Base-by-base conservation (phyloP, 2,888 invertebrate species). In the Pachymerium ferrugineum region DNA sequence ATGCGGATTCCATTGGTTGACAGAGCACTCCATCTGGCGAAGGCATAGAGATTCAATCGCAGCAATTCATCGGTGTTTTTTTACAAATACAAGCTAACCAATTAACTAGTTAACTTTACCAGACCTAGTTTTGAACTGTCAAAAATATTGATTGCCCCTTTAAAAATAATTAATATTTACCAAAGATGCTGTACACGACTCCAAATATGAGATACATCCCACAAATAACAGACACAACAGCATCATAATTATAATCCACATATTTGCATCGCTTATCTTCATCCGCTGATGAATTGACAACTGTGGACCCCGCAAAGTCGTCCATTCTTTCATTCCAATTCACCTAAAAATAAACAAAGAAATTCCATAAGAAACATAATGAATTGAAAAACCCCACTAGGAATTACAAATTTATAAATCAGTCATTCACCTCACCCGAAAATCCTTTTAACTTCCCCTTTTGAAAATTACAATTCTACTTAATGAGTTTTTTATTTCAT, bases 121-220 rank as follows among this genome's bases (percentile, higher is more conserved):
- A n/a, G n/a, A n/a, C n/a, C n/a, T n/a, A n/a, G n/a, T n/a, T n/a
- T n/a, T n/a, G n/a, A n/a, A n/a, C n/a, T n/a, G n/a, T n/a, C n/a
- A n/a, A n/a, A n/a, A n/a, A n/a, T n/a, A n/a, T n/a, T n/a, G 33
- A 12, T 33, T 33, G 6, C 6, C 12, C 33, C 33, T 33, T 33
- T 33, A 33, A 33, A 33, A 8, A 6, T 33, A 33, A 12, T 33
- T 12, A n/a, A 22, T 22, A 85, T 88, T 88, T 84, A 92, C 92
- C 93, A 81, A 92, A 89, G 77, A 93, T 86, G 76, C 91, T 91
- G 81, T 92, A 93, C 74, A 93, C 88, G 78, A 93, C 87, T 75
- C 93, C 93, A 83, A 93, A 91, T 54, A 90, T 86, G 78, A 90
- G 87, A 80, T 89, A 89, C 85, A 90, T 87, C 76, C 88, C 87